Evolutionary conservation across 2,113 vertebrate species (phyloP).

Genomic region (Hippocampus abdominalis): DNA sequence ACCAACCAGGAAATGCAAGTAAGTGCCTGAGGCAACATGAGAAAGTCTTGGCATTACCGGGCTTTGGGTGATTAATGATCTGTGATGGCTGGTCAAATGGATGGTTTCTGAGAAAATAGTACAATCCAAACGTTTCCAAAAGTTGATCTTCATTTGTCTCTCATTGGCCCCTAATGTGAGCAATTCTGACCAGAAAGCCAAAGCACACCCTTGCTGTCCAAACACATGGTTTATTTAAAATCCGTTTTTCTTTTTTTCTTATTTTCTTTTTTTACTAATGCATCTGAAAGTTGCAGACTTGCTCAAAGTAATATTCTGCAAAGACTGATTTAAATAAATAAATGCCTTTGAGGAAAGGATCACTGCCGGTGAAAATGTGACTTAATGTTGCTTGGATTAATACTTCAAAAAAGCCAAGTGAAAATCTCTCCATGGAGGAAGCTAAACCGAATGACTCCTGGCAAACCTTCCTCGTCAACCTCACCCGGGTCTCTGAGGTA

Average conservation of each 20-base stretch:
- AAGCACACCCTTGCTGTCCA: background rate
- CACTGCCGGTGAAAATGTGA: background rate
- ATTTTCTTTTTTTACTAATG: background rate
- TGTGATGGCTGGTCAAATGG: background rate
- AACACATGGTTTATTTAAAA: background rate
- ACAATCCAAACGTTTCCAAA: too few species aligned
- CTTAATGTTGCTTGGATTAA: background rate
- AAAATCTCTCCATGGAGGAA: background rate
- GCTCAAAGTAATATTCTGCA: background rate
- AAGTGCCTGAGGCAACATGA: background rate
- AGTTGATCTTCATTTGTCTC: background rate
- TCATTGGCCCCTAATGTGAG: background rate
- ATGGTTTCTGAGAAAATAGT: background rate
- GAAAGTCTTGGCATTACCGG: too few species aligned
- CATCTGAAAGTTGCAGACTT: background rate
- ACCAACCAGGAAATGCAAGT: slow-evolving; percentile 4
- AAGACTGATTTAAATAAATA: slow-evolving; percentile 3
- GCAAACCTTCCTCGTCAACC: background rate
- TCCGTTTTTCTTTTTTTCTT: background rate
- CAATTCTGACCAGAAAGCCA: background rate
- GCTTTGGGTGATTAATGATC: background rate
- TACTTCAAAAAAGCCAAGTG: background rate
- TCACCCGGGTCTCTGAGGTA: background rate
- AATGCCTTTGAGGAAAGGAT: background rate
- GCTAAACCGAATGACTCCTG: background rate